These are phyloP conservation scores for Caenorhabditis afra DNA, from an alignment of 2,888 invertebrate genomes.

Conservation along the genomic window DNA sequence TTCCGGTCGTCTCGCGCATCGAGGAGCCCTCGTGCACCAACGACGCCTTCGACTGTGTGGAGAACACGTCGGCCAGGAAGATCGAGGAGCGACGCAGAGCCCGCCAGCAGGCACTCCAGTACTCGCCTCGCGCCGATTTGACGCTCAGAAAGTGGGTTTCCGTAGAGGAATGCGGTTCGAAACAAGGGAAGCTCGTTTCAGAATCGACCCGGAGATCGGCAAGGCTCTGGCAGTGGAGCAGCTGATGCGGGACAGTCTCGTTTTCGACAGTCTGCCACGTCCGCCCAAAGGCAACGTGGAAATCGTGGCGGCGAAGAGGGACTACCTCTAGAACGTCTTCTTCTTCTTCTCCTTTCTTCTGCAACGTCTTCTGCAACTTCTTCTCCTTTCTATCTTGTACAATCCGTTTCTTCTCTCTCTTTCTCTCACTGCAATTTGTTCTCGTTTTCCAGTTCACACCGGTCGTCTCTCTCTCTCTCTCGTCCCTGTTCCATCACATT, in stretches of 20 bases:
- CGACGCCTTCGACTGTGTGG: constrained; percentile 62
- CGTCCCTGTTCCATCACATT: constrained; percentile 9
- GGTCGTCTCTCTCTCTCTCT: constrained; percentile 2
- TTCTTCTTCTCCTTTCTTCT: constrained; percentile 44
- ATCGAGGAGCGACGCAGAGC: constrained; percentile 62
- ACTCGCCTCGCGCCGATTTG: constrained; percentile 58
- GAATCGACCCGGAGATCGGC: constrained; percentile 65
- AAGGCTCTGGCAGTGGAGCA: constrained; percentile 68
- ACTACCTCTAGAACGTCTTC: constrained; percentile 52
- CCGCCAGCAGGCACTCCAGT: constrained; percentile 52
- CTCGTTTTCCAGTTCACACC: constrained; percentile 2
- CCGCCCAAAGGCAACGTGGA: constrained; percentile 60
- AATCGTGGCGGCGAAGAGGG: constrained; percentile 64
- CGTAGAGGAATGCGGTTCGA: not conserved
- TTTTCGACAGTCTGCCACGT: constrained; percentile 63
- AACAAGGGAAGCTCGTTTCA: constrained; percentile 14
- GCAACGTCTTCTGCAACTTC: constrained; percentile 3
- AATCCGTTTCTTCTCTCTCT: not conserved
- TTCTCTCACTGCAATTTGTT: constrained; percentile 1
- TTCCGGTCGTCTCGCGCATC: constrained; percentile 35
- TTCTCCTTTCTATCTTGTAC: constrained; percentile 19
- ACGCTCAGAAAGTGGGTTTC: constrained; percentile 48
- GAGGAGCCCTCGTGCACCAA: constrained; percentile 58
- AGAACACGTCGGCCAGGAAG: constrained; percentile 57
- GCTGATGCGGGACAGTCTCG: constrained; percentile 58